Conservation (phyloP, 2,113 vertebrate species). For the Alouatta palliata region DNA sequence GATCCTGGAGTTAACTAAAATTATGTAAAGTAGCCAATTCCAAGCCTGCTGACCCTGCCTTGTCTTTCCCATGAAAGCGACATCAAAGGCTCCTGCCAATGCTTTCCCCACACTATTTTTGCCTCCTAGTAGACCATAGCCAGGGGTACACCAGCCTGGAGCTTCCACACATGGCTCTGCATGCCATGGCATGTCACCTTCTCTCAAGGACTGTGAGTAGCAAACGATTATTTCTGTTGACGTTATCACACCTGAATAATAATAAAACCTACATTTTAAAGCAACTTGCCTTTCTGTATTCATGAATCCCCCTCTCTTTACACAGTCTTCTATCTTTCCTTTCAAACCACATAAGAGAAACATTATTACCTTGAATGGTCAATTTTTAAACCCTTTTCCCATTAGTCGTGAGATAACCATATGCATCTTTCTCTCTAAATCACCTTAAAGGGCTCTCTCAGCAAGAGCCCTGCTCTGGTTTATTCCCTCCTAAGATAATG, state of each 20-base stretch:
- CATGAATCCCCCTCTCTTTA: background rate
- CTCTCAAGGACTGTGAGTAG: background rate
- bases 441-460: slow-evolving; percentile 61
- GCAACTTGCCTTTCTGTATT: background rate
- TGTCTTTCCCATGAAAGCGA: background rate
- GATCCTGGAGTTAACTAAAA: background rate
- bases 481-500: slow-evolving; percentile 69
- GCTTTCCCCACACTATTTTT: background rate
- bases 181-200: background rate
- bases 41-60: background rate
- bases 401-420: slow-evolving; percentile 54
- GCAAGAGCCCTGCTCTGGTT: slow-evolving; percentile 54
- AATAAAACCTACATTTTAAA: background rate
- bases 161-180: background rate
- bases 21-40: background rate
- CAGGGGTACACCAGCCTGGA: background rate
- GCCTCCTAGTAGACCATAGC: background rate
- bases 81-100: background rate
- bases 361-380: slow-evolving; percentile 33
- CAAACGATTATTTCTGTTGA: background rate
- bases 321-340: background rate
- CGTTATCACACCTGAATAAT: background rate
- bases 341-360: slow-evolving; percentile 31
- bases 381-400: slow-evolving; percentile 38
- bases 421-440: slow-evolving; percentile 64